Percentiles rank a stretch among this genome's conserved stretches.
Conservation (phyloP, 2,113 vertebrate genomes). For the Xenopus tropicalis region DNA sequence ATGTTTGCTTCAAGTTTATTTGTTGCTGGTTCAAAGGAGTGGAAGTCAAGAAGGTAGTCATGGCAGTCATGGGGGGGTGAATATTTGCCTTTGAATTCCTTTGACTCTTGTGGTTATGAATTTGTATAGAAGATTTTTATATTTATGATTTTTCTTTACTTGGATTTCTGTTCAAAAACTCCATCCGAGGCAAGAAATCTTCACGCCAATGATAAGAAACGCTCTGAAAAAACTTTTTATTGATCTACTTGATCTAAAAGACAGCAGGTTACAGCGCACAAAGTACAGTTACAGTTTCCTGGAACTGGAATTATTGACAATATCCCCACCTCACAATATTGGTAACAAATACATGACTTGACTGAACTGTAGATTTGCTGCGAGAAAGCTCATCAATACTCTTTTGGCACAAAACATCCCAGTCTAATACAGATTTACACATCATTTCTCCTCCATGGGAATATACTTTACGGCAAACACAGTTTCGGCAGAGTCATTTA, state of each 20-base stretch:
- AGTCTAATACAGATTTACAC: slow-evolving; percentile 58
- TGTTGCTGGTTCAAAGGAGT: too few relatives aligned
- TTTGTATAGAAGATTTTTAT: too few relatives aligned
- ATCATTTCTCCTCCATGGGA: slow-evolving; percentile 44
- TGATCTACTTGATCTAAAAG: slow-evolving; percentile 34
- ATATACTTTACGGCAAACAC: slow-evolving; percentile 2
- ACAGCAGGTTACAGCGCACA: slow-evolving; percentile 26
- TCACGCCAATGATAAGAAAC: slow-evolving; percentile 11
- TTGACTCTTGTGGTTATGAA: too few relatives aligned
- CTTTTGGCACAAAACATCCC: slow-evolving; percentile 62
- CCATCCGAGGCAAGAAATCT: not conserved
- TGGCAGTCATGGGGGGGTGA: too few relatives aligned
- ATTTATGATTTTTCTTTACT: too few relatives aligned
- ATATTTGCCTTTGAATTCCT: too few relatives aligned
- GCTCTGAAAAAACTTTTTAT: slow-evolving; percentile 27
- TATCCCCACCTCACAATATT: slow-evolving; percentile 23
- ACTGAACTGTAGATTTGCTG: slow-evolving; percentile 28
- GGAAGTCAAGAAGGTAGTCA: too few relatives aligned
- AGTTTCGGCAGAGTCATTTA: slow-evolving; percentile 29
- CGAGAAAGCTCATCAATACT: slow-evolving; percentile 51
- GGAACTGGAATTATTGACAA: slow-evolving; percentile 9
- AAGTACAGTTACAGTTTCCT: slow-evolving; percentile 19
- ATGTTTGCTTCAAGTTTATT: too few relatives aligned
- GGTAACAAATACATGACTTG: slow-evolving; percentile 40
- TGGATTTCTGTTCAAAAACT: not conserved